phyloP scores from a whole-genome alignment of 53 echinoderm and acorn worm genomes.

The Glandiceps talaboti region DNA sequence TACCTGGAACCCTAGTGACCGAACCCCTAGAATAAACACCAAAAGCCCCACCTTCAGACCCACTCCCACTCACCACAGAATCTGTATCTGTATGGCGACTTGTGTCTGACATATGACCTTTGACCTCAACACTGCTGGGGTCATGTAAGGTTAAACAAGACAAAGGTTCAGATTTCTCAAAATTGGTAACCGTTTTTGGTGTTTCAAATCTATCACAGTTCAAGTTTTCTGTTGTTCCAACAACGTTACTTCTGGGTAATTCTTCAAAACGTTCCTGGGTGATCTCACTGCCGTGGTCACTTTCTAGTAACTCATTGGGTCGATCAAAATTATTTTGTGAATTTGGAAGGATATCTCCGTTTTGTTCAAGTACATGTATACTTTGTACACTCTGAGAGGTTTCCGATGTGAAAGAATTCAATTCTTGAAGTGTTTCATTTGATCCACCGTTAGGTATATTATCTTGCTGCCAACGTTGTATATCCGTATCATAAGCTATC shows the following conservation, averaged over 20 bases:
- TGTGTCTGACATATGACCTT: neutral
- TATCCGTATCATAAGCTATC: slow-evolving; percentile 43
- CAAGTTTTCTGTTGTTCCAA: neutral
- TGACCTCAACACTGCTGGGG: neutral
- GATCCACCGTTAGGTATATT: neutral
- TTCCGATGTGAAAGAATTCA: neutral
- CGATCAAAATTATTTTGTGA: neutral
- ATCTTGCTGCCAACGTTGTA: slow-evolving; percentile 12
- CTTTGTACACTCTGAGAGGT: neutral
- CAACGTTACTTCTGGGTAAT: neutral
- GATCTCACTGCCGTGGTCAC: neutral
- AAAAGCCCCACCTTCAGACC: neutral
- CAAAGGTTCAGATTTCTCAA: neutral
- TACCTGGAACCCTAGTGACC: neutral
- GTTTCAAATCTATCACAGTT: neutral
- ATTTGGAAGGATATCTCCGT: neutral
- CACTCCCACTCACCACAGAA: neutral
- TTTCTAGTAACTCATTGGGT: neutral
- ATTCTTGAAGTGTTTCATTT: neutral
- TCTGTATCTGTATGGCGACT: neutral
- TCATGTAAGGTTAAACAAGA: neutral
- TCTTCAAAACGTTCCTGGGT: neutral
- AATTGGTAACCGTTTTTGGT: neutral
- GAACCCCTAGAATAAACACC: neutral
- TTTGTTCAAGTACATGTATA: neutral